Conservation (phyloP, 2,797 vertebrate species). For the Gorsachius magnificus region DNA sequence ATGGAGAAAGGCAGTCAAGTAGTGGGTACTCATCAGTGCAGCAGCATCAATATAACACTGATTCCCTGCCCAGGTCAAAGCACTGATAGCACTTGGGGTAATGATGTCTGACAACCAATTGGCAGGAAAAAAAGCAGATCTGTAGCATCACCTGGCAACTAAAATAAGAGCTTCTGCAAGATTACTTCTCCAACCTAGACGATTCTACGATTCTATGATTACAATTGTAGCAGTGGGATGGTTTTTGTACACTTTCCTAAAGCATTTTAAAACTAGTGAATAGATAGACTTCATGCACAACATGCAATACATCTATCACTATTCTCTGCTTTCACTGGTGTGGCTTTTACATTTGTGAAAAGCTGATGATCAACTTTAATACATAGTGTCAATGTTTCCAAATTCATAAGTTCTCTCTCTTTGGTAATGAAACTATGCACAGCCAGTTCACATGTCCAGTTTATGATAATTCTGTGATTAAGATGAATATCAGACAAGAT, state of each 20-base stretch:
- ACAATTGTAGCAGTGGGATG: not conserved
- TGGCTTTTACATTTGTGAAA: not conserved
- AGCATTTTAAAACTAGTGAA: not conserved
- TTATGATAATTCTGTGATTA: not conserved
- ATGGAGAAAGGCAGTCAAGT: not conserved
- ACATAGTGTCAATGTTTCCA: not conserved
- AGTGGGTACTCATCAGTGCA: not conserved
- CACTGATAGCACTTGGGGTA: not conserved
- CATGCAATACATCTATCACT: not conserved
- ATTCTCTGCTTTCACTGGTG: not conserved
- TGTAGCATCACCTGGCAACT: not conserved
- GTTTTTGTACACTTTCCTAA: not conserved
- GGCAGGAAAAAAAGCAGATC: not conserved
- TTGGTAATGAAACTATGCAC: not conserved
- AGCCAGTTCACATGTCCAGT: not conserved
- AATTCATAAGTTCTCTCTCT: not conserved
- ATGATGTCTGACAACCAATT: not conserved
- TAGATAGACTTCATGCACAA: not conserved
- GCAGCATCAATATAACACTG: not conserved
- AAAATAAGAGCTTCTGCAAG: not conserved
- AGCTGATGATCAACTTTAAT: not conserved
- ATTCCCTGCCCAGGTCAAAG: not conserved
- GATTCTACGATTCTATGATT: not conserved
- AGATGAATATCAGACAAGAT: not conserved
- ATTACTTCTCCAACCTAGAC: not conserved